Conservation (phyloP, 1,140 invertebrate genomes). For the Musca vetustissima region DNA sequence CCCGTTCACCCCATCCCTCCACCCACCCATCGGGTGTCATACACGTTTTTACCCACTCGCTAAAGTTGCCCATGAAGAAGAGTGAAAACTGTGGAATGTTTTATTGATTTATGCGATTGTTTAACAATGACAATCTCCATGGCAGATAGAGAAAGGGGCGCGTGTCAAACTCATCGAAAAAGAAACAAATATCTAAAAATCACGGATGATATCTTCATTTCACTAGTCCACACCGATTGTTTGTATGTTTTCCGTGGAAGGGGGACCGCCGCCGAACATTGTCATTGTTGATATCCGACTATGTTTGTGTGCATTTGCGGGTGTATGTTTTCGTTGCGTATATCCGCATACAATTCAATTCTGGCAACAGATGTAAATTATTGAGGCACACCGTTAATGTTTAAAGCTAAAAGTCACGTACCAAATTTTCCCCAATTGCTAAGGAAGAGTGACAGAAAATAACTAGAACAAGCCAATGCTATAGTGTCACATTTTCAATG, state of each 20-base stretch:
- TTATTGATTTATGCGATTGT: conserved; percentile 8
- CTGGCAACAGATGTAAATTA: conserved; percentile 19
- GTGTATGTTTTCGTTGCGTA: no score
- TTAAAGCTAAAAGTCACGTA: conserved; percentile 18
- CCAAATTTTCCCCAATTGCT: background rate
- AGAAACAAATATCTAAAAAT: no score
- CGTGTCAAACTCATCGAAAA: conserved; percentile 1
- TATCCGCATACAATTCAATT: background rate
- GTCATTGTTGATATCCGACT: no score
- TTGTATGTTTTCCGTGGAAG: background rate
- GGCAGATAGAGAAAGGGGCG: conserved; percentile 5
- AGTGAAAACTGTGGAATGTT: background rate
- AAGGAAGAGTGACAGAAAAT: no score
- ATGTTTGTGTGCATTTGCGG: background rate
- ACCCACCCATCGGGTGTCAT: no score
- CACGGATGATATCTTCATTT: no score
- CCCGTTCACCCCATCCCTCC: no score
- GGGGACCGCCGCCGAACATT: background rate
- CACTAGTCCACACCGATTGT: no score
- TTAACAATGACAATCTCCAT: background rate
- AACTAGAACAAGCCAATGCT: no score
- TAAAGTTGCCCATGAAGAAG: no score
- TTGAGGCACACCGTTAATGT: conserved; percentile 11
- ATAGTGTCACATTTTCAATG: no score
- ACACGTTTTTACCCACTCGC: no score